A percentile compares a stretch with the other conserved stretches of the same genome.
Conservation (phyloP, 2,797 vertebrate genomes). For the Harpagifer antarcticus region DNA sequence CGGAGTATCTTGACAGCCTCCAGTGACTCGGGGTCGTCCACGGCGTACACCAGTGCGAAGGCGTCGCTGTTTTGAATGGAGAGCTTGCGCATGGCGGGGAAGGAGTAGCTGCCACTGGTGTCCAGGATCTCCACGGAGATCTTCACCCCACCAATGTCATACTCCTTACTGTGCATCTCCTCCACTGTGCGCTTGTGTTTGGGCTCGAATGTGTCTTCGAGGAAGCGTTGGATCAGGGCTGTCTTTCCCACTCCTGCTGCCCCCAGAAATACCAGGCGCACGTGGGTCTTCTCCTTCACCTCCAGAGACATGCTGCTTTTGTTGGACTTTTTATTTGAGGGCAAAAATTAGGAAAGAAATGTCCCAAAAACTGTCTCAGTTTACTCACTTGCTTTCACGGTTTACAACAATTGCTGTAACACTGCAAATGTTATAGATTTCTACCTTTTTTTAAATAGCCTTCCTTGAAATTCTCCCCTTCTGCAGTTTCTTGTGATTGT, state of each 20-base stretch:
- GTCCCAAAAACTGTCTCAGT: background rate
- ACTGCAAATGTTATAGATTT: slow-evolving; percentile 5
- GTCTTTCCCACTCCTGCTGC: slow-evolving; percentile 94
- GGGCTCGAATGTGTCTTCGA: slow-evolving; percentile 91
- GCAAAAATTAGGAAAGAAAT: slow-evolving; percentile 14
- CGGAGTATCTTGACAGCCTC: slow-evolving; percentile 88
- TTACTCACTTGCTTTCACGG: slow-evolving; percentile 12
- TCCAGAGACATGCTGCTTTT: slow-evolving; percentile 86
- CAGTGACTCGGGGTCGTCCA: slow-evolving; percentile 90
- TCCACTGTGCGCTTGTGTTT: slow-evolving; percentile 92
- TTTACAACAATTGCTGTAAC: slow-evolving; percentile 7
- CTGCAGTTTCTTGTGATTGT: slow-evolving; percentile 5
- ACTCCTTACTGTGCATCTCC: slow-evolving; percentile 92
- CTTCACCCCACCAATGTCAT: slow-evolving; percentile 87
- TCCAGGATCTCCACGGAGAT: slow-evolving; percentile 93
- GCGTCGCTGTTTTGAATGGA: slow-evolving; percentile 93
- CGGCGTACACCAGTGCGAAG: slow-evolving; percentile 91
- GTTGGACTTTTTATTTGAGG: background rate
- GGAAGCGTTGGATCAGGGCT: slow-evolving; percentile 90
- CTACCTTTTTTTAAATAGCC: slow-evolving; percentile 5
- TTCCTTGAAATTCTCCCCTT: slow-evolving; percentile 16
- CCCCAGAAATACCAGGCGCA: slow-evolving; percentile 91
- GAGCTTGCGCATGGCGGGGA: slow-evolving; percentile 94
- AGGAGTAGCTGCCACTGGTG: slow-evolving; percentile 94
- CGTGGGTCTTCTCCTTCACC: slow-evolving; percentile 92